Evolutionary conservation across 2,888 invertebrate species (phyloP).

Genomic region (Volucella inanis): DNA sequence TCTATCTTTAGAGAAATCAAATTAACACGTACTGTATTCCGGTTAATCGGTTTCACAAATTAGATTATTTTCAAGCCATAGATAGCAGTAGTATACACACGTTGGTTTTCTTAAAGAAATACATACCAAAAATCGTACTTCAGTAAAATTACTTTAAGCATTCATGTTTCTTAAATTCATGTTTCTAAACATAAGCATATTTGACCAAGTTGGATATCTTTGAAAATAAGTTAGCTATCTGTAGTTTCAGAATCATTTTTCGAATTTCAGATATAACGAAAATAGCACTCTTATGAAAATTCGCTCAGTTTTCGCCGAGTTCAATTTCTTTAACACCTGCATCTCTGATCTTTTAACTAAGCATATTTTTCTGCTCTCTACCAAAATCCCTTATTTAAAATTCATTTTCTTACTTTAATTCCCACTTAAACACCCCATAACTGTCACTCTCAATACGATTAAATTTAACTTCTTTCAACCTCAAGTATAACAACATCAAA

Average conservation of each 20-base stretch:
- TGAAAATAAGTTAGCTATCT: neutral
- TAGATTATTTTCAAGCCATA: no score
- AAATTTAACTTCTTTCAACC: conserved; percentile 62
- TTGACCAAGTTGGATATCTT: no score
- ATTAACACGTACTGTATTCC: no score
- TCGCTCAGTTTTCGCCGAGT: conserved; percentile 25
- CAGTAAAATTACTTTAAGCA: no score
- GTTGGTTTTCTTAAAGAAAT: no score
- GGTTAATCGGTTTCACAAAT: no score
- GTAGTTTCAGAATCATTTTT: neutral
- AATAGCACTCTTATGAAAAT: neutral
- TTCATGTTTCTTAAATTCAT: neutral
- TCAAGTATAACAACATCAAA: conserved; percentile 68
- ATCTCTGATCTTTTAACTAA: neutral
- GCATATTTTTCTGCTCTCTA: neutral
- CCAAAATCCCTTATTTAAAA: neutral
- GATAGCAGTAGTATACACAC: no score
- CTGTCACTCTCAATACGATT: conserved; percentile 68
- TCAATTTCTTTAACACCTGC: neutral
- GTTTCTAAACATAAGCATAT: no score
- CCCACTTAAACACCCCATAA: conserved; percentile 71
- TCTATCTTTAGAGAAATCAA: no score
- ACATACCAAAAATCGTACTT: no score
- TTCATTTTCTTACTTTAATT: conserved; percentile 46
- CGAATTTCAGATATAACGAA: neutral